Conservation (phyloP, 2,888 invertebrate species). For the Parasteatoda lunata region DNA sequence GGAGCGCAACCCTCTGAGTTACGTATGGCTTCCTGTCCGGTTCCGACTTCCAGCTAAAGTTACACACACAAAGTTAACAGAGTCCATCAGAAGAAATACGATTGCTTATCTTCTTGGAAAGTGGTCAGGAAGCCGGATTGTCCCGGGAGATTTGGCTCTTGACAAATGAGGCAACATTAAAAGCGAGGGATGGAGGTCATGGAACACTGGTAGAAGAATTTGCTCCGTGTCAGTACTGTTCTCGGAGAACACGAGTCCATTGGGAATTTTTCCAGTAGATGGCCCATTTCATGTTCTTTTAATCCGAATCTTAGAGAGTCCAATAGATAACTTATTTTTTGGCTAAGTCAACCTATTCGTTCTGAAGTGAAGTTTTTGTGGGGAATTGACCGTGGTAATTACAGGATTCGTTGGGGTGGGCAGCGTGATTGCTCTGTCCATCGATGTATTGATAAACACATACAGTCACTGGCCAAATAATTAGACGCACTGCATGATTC, state of each 20-base stretch:
- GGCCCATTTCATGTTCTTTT: constrained; percentile 61
- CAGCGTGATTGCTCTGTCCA: no score
- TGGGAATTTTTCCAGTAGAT: constrained; percentile 25
- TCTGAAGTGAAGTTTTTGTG: no score
- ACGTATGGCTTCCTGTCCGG: no score
- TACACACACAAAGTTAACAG: constrained; percentile 4
- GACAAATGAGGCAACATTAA: constrained; percentile 63
- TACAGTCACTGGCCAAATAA: no score
- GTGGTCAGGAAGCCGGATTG: background rate
- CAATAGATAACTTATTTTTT: constrained; percentile 48
- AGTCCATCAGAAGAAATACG: constrained; percentile 39
- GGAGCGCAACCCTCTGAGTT: no score
- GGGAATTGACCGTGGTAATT: no score
- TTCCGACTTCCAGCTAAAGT: no score
- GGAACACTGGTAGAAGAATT: constrained; percentile 51
- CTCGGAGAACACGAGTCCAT: constrained; percentile 24
- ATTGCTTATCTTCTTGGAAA: constrained; percentile 22
- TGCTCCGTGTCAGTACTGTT: constrained; percentile 52
- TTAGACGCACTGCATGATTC: no score
- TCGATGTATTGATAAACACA: no score
- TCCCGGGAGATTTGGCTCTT: constrained; percentile 45
- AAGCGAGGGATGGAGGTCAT: constrained; percentile 51
- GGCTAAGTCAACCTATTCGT: no score
- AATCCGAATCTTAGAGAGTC: constrained; percentile 49
- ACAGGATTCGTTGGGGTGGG: no score